Evolutionary conservation across 2,797 vertebrate species (phyloP), one percentile per base, ranked within the genome.

Genomic region (Oreochromis mossambicus): DNA sequence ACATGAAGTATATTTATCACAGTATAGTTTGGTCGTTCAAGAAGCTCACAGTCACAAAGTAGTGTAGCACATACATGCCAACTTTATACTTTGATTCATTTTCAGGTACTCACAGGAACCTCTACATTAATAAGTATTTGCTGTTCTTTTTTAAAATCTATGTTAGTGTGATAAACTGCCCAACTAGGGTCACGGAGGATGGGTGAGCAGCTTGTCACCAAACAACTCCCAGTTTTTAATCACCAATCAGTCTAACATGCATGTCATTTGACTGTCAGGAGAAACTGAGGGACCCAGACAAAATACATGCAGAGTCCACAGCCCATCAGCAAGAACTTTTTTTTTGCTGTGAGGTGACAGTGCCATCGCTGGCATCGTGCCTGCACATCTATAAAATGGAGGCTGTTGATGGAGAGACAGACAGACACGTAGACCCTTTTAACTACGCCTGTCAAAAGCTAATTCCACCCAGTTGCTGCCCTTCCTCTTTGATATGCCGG

Each of bases 361-460:
- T 75, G 46, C 26, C 26, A 29, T 75, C 11, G 11, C 3, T 1
- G 17, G 24, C 24, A 29, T 0, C 19, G 3, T 52, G 56, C 79
- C 58, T 85, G 83, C 26, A 36, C 83, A 76, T 84, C 81, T 66
- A 82, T 81, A 88, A 85, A 84, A 90, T 32, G 46, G 50, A 88
- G 79, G 77, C 83, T 77, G 82, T 41, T 88, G 89, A 91, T 82
- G 76, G 86, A 89, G 52, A 78, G 85, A 92, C 26, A 61, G 88
- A 89, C 48, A 48, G 78, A 90, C 78, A 56, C 48, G 55, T 78
- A 79, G 56, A 34, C 54, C 48, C 83, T 93, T 94, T 88, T 87
- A 92, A 93, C 79, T 80, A 55, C 8, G 68, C 86, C 83, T 86
- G 86, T 94, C 88, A 83, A 85, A 92, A 88, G 56, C 84, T 85